These are phyloP conservation scores for Agelastica alni DNA, from an alignment of 2,888 invertebrate genomes.

Conservation along the genomic window DNA sequence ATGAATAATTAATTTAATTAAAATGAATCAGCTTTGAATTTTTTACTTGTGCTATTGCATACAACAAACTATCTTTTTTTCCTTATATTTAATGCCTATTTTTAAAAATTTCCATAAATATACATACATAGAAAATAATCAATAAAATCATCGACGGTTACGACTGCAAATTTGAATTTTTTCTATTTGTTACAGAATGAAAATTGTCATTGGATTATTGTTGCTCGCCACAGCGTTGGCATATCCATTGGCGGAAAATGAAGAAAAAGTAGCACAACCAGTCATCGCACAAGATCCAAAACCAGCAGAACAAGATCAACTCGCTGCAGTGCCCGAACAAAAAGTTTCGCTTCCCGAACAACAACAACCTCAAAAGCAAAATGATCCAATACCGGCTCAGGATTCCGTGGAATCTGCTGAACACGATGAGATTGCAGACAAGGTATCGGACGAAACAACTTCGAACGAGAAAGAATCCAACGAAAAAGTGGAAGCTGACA, in stretches of 20 bases:
- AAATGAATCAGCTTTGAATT: too few relatives aligned
- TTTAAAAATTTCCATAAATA: too few relatives aligned
- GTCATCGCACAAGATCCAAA: constrained; percentile 53
- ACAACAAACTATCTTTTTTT: too few relatives aligned
- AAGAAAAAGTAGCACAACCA: constrained; percentile 35
- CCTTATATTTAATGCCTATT: too few relatives aligned
- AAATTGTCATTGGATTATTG: constrained; percentile 65
- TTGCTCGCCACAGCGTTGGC: constrained; percentile 60
- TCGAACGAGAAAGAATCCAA: constrained; percentile 17
- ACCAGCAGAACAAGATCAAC: constrained; percentile 29
- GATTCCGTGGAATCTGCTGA: constrained; percentile 28
- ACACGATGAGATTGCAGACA: constrained; percentile 29
- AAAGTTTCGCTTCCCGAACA: constrained; percentile 34
- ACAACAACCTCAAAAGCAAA: constrained; percentile 48
- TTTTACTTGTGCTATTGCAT: too few relatives aligned
- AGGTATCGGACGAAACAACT: constrained; percentile 8
- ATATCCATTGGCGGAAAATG: constrained; percentile 65
- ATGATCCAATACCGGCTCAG: constrained; percentile 12
- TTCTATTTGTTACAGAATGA: constrained; percentile 63
- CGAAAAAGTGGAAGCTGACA: constrained; percentile 14
- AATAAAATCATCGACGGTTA: too few relatives aligned
- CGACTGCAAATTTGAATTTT: too few relatives aligned
- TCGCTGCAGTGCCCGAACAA: constrained; percentile 21
- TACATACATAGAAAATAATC: too few relatives aligned
- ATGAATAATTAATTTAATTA: too few relatives aligned